These are phyloP conservation scores for Alentia gelatinosa DNA, from an alignment of 2,888 invertebrate genomes.

Conservation along the genomic window DNA sequence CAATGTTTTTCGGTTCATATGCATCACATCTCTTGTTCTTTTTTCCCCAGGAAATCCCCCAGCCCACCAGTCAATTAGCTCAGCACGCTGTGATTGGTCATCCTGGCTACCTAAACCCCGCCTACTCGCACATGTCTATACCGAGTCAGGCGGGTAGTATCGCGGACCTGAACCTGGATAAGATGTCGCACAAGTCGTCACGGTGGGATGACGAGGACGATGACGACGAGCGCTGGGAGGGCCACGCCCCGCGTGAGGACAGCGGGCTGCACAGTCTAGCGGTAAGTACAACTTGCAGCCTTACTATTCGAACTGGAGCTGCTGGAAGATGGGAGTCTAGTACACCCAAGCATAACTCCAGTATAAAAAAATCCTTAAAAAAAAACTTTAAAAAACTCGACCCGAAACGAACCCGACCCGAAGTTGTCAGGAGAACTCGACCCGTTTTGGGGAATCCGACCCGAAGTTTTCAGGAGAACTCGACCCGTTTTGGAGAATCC, in stretches of 20 bases:
- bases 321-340: too few relatives aligned
- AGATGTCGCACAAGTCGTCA: conserved; percentile 65
- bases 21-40: too few relatives aligned
- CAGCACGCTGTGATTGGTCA: conserved; percentile 26
- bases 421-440: too few relatives aligned
- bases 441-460: too few relatives aligned
- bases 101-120: conserved; percentile 73
- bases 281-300: conserved; percentile 54
- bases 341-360: too few relatives aligned
- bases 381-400: too few relatives aligned
- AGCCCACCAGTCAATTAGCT: not conserved
- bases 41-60: conserved; percentile 55
- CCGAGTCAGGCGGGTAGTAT: conserved; percentile 58
- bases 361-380: too few relatives aligned
- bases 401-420: too few relatives aligned
- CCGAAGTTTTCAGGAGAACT: too few relatives aligned
- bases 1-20: too few relatives aligned
- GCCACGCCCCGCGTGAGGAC: conserved; percentile 61
- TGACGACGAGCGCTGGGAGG: conserved; percentile 64
- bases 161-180: conserved; percentile 65
- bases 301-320: too few relatives aligned
- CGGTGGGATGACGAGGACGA: conserved; percentile 68
- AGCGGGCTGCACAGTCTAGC: conserved; percentile 73
- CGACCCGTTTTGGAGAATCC: too few relatives aligned
- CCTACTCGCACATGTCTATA: conserved; percentile 65